These are phyloP conservation scores for Lamellibrachia columna DNA, from an alignment of 2,888 invertebrate genomes.

Conservation along the genomic window DNA sequence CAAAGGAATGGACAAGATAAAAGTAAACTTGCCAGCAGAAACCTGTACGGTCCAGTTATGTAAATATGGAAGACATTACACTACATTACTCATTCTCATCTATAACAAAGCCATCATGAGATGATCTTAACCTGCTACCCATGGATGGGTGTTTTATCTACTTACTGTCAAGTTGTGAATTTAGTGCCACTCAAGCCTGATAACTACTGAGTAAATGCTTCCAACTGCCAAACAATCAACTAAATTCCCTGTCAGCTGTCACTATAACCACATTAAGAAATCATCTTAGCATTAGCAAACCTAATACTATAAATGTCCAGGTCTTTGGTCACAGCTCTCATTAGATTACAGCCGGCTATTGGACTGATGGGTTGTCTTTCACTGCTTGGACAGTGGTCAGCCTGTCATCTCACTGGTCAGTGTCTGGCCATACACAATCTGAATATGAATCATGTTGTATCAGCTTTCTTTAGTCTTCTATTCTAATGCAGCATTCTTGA, in stretches of 20 bases:
- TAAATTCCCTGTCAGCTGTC: neutral
- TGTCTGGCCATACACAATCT: neutral
- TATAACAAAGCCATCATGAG: too few species aligned
- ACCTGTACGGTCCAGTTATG: too few species aligned
- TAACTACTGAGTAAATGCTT: neutral
- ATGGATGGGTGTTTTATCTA: too few species aligned
- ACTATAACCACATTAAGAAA: neutral
- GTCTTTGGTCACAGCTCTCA: neutral
- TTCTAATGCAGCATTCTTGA: neutral
- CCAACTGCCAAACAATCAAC: neutral
- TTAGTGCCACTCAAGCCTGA: neutral
- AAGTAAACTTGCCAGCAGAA: too few species aligned
- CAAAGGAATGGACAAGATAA: too few species aligned
- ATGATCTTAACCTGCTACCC: too few species aligned
- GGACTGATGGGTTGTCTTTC: neutral
- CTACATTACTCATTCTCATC: too few species aligned
- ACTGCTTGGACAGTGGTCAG: neutral
- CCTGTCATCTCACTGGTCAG: neutral
- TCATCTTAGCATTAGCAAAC: constrained; percentile 3
- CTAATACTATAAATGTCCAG: constrained; percentile 6
- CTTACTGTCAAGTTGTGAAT: too few species aligned
- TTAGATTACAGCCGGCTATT: neutral
- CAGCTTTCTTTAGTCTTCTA: neutral
- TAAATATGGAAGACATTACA: too few species aligned
- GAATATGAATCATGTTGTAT: neutral